Evolutionary conservation across 2,113 vertebrate species (phyloP), one percentile per base, ranked within the genome.

Genomic region (Oxyura jamaicensis): DNA sequence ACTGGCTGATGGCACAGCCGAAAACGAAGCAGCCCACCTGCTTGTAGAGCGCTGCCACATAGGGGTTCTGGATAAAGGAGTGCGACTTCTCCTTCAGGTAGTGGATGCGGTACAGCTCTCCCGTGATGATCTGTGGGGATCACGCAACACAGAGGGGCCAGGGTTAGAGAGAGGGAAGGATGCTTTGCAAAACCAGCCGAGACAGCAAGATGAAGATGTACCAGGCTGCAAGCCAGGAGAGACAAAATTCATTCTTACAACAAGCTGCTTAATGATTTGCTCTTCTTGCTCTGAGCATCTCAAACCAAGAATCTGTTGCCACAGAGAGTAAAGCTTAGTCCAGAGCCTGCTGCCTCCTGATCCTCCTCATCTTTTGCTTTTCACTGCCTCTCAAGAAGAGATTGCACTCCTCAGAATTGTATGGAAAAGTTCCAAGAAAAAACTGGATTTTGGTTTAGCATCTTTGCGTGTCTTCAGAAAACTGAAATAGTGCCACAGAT

Each of bases 21-120:
- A 99, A 99, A 92, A 99, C 98, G 59, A 99, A 99, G 96, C 99
- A 99, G 3, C 99, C 99, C 92, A 99, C 98, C 97, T 99, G 99
- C 97, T 99, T 99, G 95, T 99, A 99, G 92, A 99, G 98, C 3
- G 99, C 98, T 4, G 99, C 98, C 50, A 99, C 98, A 0, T 99
- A 99, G 22, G 99, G 99, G 93, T 99, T 99, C 95, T 98, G 98
- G 50, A 99, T 97, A 6, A 99, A 99, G 2, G 99, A 99, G 48
- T 98, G 98, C 1, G 99, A 99, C 79, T 98, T 99, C 92, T 99
- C 98, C 83, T 99, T 99, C 77, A 99, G 98, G 92, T 99, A 99
- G 83, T 98, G 98, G 97, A 99, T 99, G 90, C 99, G 98, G 98
- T 98, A 99, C 97, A 99, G 99, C 91, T 99, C 99, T 41, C 99